These are phyloP conservation scores for Metalampra italica DNA, from an alignment of 2,888 invertebrate species.

Conservation along the genomic window DNA sequence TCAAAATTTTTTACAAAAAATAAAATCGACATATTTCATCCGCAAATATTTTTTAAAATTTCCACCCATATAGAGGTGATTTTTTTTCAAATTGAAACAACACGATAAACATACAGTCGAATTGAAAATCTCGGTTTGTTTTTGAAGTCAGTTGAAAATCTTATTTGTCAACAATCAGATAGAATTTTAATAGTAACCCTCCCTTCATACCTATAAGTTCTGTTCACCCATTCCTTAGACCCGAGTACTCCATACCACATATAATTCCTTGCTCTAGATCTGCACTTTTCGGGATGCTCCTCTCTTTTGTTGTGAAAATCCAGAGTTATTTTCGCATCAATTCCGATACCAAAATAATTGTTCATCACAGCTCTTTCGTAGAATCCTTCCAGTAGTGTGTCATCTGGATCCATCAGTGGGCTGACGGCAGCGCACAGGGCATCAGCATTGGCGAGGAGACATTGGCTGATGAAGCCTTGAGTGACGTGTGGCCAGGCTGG, in stretches of 20 bases:
- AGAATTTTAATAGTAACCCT: too few species aligned
- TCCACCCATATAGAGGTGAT: too few species aligned
- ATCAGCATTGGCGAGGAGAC: constrained; percentile 96
- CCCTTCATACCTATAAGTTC: constrained; percentile 86
- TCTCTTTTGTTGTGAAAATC: constrained; percentile 98
- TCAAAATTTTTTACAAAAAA: too few species aligned
- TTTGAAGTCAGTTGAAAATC: too few species aligned
- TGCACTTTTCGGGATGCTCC: constrained; percentile 97
- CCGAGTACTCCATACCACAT: constrained; percentile 95
- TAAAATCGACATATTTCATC: too few species aligned
- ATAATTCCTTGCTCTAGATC: constrained; percentile 95
- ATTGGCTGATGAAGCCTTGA: constrained; percentile 95
- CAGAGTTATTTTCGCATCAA: constrained; percentile 97
- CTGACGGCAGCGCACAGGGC: constrained; percentile 98
- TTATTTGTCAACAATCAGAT: too few species aligned
- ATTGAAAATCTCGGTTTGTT: too few species aligned
- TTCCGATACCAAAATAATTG: constrained; percentile 98
- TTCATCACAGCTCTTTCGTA: constrained; percentile 98
- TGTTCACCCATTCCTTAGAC: constrained; percentile 89
- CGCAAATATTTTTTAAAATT: too few species aligned
- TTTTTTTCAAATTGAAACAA: too few species aligned
- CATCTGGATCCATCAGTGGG: constrained; percentile 95
- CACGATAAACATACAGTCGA: too few species aligned
- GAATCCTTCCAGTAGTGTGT: constrained; percentile 91
- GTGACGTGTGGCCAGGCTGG: constrained; percentile 93